Conservation (phyloP, 2,888 invertebrate genomes). For the Drosophila dives region DNA sequence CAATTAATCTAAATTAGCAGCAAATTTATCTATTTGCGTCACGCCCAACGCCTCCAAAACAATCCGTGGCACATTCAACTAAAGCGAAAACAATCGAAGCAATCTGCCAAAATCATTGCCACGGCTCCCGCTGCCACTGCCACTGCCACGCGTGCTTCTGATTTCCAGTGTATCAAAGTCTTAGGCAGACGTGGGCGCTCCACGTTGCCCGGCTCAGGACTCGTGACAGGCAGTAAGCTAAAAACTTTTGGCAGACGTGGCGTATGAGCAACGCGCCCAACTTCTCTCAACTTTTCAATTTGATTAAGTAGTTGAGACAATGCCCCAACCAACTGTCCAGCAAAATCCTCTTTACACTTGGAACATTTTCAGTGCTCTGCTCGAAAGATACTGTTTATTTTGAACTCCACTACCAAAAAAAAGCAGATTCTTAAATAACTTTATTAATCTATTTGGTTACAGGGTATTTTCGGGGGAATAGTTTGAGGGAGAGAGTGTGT, state of each 20-base stretch:
- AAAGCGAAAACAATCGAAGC: conserved; percentile 76
- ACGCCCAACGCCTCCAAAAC: conserved; percentile 13
- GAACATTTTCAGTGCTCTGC: not conserved
- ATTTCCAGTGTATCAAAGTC: conserved; percentile 69
- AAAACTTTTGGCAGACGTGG: conserved; percentile 41
- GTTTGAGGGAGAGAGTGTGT: not conserved
- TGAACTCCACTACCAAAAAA: not conserved
- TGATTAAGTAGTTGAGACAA: conserved; percentile 56
- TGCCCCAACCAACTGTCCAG: not conserved
- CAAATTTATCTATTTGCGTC: conserved; percentile 55
- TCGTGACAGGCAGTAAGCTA: conserved; percentile 42
- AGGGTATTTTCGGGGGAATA: not conserved
- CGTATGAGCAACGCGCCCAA: conserved; percentile 38
- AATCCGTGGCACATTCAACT: conserved; percentile 16
- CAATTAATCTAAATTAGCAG: conserved; percentile 65
- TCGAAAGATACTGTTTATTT: not conserved
- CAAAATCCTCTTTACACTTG: conserved; percentile 6
- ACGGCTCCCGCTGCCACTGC: not conserved
- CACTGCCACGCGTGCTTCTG: conserved; percentile 55
- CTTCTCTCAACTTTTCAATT: conserved; percentile 57
- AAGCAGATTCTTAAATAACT: not conserved
- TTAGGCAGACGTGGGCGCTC: conserved; percentile 27
- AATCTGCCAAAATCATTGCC: conserved; percentile 73
- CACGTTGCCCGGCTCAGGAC: conserved; percentile 24
- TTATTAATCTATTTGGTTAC: not conserved